Base-by-base conservation (phyloP, 2,888 invertebrate species). In the Nomada ferruginata region DNA sequence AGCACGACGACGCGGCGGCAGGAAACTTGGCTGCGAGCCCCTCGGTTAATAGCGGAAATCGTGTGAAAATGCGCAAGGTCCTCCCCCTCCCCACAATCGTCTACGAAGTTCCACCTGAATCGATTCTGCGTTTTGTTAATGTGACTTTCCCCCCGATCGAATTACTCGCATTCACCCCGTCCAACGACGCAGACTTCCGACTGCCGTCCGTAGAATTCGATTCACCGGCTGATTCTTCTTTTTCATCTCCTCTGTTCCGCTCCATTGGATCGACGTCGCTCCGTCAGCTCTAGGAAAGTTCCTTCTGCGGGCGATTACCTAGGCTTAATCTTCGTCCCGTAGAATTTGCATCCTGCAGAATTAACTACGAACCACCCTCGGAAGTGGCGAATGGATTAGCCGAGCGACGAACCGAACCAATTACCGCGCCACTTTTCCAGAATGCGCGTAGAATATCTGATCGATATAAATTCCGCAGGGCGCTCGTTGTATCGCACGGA, bases 1-100 rank as follows among this genome's bases (percentile, higher is more conserved):
- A 57, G 70, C 29, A 47, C 55, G 26, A 15, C n/a, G 2, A 11
- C 36, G 47, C 50, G 59, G 64, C 20, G 50, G 61, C 53, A 53
- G 52, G 64, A 47, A 70, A 74, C 64, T 80, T 79, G 81, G 69
- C 69, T 47, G n/a, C 57, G 26, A 36, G 59, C 63, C 61, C n/a
- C n/a, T 29, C 13, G 11, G 61, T 65, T 80, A 82, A 71, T 75
- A 80, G 74, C 64, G 74, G 79, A 81, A 79, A 79, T 73, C 63
- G 80, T 36, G 47, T 11, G 80, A 81, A 69, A 79, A 79, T 81
- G 15, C 64, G 42, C 29, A 15, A n/a, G 23, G 23, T 3, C 47
- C 47, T 13, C 7, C 29, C 53, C 66, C 23, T 50, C 47, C 53
- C 18, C 42, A 15, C 26, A 57, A 70, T 69, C 63, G 69, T 77